Conservation (phyloP, 2,888 invertebrate species). For the Epiblema foenella region DNA sequence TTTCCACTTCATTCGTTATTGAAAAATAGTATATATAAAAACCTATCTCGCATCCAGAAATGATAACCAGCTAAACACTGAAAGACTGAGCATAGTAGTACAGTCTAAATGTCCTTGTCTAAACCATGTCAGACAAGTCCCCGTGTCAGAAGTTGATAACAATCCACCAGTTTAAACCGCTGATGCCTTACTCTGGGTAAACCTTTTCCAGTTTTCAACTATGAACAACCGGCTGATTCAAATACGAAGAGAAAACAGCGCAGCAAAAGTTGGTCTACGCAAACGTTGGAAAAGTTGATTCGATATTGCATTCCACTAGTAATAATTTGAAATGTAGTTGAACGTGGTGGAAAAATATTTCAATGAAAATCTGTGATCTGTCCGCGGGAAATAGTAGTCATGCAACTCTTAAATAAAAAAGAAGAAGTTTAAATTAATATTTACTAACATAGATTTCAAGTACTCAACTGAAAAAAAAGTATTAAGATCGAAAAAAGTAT, state of each 20-base stretch:
- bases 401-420: too few relatives aligned
- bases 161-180: slow-evolving; percentile 34
- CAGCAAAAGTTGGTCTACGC: slow-evolving; percentile 7
- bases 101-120: slow-evolving; percentile 43
- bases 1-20: too few relatives aligned
- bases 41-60: too few relatives aligned
- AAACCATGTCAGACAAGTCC: slow-evolving; percentile 49
- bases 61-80: too few relatives aligned
- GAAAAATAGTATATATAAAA: too few relatives aligned
- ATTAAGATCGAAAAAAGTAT: too few relatives aligned
- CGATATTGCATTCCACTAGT: slow-evolving; percentile 8
- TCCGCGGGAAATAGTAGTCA: too few relatives aligned
- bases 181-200: slow-evolving; percentile 31
- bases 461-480: too few relatives aligned
- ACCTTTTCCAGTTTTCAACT: slow-evolving; percentile 31
- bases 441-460: too few relatives aligned
- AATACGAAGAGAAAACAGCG: slow-evolving; percentile 9
- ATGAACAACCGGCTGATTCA: slow-evolving; percentile 26
- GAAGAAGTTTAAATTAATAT: too few relatives aligned
- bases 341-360: neutral
- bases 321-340: neutral
- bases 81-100: too few relatives aligned
- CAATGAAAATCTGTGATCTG: too few relatives aligned
- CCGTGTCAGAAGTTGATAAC: slow-evolving; percentile 45
- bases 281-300: slow-evolving; percentile 2